Percentiles rank a stretch among this genome's conserved stretches.
Conservation (phyloP, 2,888 invertebrate genomes). For the Noctua fimbriata region DNA sequence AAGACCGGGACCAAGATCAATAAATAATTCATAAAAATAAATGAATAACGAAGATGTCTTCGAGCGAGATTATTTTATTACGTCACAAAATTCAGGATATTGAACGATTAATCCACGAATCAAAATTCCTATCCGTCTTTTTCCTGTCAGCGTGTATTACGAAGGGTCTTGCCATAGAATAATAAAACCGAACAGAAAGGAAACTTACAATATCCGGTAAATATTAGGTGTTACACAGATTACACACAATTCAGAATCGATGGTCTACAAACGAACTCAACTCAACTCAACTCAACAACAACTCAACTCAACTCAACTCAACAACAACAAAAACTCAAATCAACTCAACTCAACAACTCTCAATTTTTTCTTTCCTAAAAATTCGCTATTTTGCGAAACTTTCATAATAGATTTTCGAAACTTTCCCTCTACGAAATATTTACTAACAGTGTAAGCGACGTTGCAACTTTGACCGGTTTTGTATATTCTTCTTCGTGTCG, state of each 20-base stretch:
- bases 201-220: neutral
- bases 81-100: constrained; percentile 54
- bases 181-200: neutral
- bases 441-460: neutral
- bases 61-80: constrained; percentile 45
- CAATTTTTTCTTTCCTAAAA: too few species aligned
- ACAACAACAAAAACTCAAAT: too few species aligned
- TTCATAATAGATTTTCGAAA: neutral
- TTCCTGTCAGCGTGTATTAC: constrained; percentile 49
- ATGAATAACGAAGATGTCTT: constrained; percentile 21
- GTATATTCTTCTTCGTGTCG: too few species aligned
- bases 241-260: neutral
- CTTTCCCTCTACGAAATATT: neutral
- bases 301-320: too few species aligned
- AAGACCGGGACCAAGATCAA: neutral
- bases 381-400: too few species aligned
- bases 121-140: constrained; percentile 58
- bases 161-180: constrained; percentile 19
- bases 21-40: constrained; percentile 24
- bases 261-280: neutral
- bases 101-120: constrained; percentile 53
- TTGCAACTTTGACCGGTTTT: too few species aligned
- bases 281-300: too few species aligned
- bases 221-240: neutral
- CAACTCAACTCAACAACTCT: too few species aligned